Conservation (phyloP, 2,113 vertebrate species). For the Anolis sagrei region DNA sequence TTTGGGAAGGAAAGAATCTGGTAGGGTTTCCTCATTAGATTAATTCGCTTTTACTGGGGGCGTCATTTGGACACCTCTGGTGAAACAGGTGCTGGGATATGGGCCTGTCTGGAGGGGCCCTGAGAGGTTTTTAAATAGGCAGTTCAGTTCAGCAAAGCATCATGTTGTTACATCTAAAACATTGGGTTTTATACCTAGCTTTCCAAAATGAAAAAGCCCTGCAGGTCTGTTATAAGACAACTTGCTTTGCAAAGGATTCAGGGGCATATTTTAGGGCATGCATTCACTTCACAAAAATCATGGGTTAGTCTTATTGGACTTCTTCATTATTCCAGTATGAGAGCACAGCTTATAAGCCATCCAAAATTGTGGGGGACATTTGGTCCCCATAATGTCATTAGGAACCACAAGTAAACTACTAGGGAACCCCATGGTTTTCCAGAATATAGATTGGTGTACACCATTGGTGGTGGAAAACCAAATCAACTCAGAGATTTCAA, state of each 20-base stretch:
- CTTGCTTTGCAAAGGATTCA: not conserved
- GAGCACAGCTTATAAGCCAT: not conserved
- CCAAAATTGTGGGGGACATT: not conserved
- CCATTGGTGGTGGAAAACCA: not conserved
- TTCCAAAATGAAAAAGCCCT: too few species aligned
- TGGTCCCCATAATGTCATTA: not conserved
- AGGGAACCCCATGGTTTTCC: not conserved
- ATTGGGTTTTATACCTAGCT: too few species aligned
- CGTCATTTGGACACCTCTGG: too few species aligned
- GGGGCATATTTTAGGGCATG: not conserved
- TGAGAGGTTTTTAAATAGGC: not conserved
- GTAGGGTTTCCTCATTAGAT: too few species aligned
- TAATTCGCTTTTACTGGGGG: too few species aligned
- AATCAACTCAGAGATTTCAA: not conserved
- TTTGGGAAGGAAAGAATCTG: too few species aligned
- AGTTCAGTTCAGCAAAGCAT: not conserved
- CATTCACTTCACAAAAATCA: not conserved
- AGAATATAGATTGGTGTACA: not conserved
- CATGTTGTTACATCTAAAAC: not conserved
- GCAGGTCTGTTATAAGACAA: not conserved
- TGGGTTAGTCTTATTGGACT: not conserved
- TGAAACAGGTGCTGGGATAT: too few species aligned
- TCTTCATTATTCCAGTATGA: not conserved
- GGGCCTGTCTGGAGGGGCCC: too few species aligned
- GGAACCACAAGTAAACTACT: not conserved